phyloP scores from a whole-genome alignment of 2,888 invertebrate genomes.

The Athalia rosae region DNA sequence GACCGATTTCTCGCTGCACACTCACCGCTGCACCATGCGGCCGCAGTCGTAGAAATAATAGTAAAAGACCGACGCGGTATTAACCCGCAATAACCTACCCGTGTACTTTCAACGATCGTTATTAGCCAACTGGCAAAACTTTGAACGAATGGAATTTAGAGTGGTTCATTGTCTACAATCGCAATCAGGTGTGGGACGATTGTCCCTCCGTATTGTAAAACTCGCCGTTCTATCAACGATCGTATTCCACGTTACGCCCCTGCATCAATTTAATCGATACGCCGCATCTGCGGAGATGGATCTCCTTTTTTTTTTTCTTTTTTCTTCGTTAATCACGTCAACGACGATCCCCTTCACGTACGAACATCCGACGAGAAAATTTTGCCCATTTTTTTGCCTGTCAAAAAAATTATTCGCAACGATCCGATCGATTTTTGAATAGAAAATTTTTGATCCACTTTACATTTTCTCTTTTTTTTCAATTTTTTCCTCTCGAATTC shows the following conservation, averaged over 20 bases:
- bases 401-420: too few species aligned
- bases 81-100: background rate
- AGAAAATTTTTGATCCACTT: background rate
- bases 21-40: background rate
- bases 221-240: conserved; percentile 30
- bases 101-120: conserved; percentile 1
- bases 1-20: background rate
- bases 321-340: too few species aligned
- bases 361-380: too few species aligned
- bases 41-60: too few species aligned
- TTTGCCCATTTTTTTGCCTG: too few species aligned
- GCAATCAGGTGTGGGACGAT: conserved; percentile 34
- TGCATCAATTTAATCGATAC: background rate
- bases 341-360: too few species aligned
- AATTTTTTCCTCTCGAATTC: conserved; percentile 26
- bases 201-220: too few species aligned
- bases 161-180: conserved; percentile 60
- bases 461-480: background rate
- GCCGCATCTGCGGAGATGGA: background rate
- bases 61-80: too few species aligned
- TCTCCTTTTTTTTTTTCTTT: background rate
- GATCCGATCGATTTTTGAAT: background rate
- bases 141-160: conserved; percentile 59
- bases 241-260: conserved; percentile 26
- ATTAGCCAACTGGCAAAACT: conserved; percentile 55